Base-by-base conservation (phyloP, 2,113 vertebrate genomes). In the Panurus biarmicus region DNA sequence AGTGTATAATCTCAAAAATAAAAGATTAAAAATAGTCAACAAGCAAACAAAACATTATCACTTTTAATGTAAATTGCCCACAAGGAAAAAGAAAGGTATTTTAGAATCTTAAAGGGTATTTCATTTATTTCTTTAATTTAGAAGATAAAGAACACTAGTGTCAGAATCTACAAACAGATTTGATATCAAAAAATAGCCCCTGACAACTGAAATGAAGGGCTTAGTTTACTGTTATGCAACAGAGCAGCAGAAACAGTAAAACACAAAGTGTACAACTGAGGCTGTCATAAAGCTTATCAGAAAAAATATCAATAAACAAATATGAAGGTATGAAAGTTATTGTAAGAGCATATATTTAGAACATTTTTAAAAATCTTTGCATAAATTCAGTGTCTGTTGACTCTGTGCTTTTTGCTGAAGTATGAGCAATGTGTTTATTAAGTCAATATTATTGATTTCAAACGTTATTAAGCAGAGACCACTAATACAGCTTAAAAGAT, bases 231-330 rank as follows among this genome's bases (percentile, higher is more conserved):
- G 3, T 60, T 71, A 25, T 4, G 10, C 33, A 40, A 31, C 57
- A 48, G 8, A 72, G 25, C 16, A 33, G 26, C 45, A 88, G 74
- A 92, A 81, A 71, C 1, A 65, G n/a, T 40, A 51, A 51, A 71
- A 70, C 0, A 0, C 10, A 6, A 35, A n/a, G 36, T 51, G 8
- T 25, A 35, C 6, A 78, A 58, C 40, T 33, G 7, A 5, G 13
- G 5, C 12, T 76, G 9, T 45, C 23, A 44, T 44, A 75, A 85
- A 72, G 14, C 7, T 19, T 82, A 40, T 75, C 21, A 53, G 8
- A 85, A 29, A 85, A 64, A 60, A 33, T 11, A 82, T 14, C 13
- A 69, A 71, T 38, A 77, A 62, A 44, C 13, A 78, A 25, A 85
- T 71, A 62, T 13, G 21, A 64, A 44, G 17, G 3, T 28, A 66